Base-by-base conservation (phyloP, 1,140 invertebrate genomes). In the Drosophila trapezifrons region DNA sequence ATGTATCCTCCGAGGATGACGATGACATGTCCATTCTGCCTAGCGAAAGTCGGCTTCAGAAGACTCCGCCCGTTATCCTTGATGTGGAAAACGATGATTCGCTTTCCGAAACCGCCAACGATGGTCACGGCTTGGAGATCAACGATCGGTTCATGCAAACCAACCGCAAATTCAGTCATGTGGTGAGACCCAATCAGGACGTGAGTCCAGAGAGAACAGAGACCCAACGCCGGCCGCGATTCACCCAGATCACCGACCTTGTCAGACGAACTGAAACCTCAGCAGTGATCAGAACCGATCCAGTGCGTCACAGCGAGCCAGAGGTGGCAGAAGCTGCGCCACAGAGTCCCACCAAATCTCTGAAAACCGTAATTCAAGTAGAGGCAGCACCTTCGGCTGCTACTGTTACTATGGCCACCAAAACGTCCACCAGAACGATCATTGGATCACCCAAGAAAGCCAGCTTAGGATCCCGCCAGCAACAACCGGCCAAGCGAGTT, bases 111-210 rank as follows among this genome's bases (percentile, higher is more conserved):
- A 49, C 73, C 0, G 40, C 49, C 2, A 56, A 54, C 9, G 55
- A 69, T 9, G 51, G 35, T 22, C 22, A 45, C 10, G 84, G 80
- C 13, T 46, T 81, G 15, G 82, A 91, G 37, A 81, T 90, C 12
- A 80, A 87, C 10, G 90, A 91, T 58, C 54, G 75, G 15, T 66
- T 79, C 13, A 75, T 73, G 29, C 72, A 83, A 75, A 83, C 52
- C n/a, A 91, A 91, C 69, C 78, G 90, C 5, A 69, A 90, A 59
- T 91, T 91, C 45, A 83, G 81, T 29, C 67, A 76, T 35, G 54
- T 91, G 2, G 84, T 91, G 7, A 57, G 64, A 25, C 37, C 83
- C 8, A 77, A 32, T 58, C 40, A 64, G 3, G n/a, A 45, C 0
- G 64, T 18, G 4, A 57, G 69, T 46, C 62, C 77, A 12, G 54